Conservation (phyloP, 2,888 invertebrate species). For the Halictus quadricinctus region DNA sequence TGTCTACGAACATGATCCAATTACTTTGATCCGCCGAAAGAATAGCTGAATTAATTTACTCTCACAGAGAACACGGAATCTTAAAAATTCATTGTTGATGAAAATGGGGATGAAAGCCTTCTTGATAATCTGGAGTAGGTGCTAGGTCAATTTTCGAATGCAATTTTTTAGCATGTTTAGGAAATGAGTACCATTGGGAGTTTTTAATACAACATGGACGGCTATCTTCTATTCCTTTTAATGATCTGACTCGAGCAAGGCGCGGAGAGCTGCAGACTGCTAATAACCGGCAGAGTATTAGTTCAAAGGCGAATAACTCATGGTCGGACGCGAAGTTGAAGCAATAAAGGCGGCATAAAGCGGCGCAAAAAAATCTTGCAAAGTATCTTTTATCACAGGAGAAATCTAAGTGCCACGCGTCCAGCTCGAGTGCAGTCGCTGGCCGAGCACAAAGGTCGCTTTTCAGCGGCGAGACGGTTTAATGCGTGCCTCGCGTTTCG, state of each 20-base stretch:
- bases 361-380: background rate
- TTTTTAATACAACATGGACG: too few relatives aligned
- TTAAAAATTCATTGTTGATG: too few relatives aligned
- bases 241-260: too few relatives aligned
- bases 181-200: too few relatives aligned
- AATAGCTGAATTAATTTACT: background rate
- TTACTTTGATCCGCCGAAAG: background rate
- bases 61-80: background rate
- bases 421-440: background rate
- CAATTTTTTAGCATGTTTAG: too few relatives aligned
- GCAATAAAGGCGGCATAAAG: background rate
- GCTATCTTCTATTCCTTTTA: too few relatives aligned
- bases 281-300: background rate
- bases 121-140: too few relatives aligned
- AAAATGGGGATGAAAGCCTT: too few relatives aligned
- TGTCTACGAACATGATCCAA: background rate
- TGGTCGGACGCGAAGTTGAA: background rate
- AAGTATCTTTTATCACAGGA: background rate
- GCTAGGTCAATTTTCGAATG: too few relatives aligned
- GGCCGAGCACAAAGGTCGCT: background rate
- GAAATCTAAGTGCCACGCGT: background rate
- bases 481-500: background rate
- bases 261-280: background rate
- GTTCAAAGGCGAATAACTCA: background rate
- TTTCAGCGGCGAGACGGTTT: background rate